Conservation (phyloP, 1,140 invertebrate genomes). For the Yoshiicerus persimilis region DNA sequence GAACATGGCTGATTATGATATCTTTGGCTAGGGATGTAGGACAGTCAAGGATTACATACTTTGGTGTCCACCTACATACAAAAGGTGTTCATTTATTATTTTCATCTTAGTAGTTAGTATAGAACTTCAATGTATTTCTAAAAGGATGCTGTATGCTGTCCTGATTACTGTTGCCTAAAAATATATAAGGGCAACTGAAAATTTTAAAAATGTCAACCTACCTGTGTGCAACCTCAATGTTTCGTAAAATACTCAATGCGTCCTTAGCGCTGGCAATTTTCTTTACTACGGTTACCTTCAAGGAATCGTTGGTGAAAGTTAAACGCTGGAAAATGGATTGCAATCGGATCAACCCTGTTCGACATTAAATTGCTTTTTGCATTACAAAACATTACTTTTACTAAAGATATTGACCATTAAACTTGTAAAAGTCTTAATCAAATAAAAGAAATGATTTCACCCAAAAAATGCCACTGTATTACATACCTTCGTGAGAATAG, state of each 20-base stretch:
- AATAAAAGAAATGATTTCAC: not conserved
- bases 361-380: too few relatives aligned
- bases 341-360: slow-evolving; percentile 78
- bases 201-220: not conserved
- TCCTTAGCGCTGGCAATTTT: slow-evolving; percentile 41
- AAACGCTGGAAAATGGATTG: slow-evolving; percentile 88
- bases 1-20: slow-evolving; percentile 56
- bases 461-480: not conserved
- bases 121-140: too few relatives aligned
- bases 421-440: too few relatives aligned
- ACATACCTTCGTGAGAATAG: slow-evolving; percentile 58
- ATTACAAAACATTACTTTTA: too few relatives aligned
- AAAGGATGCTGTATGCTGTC: too few relatives aligned
- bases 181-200: not conserved
- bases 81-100: not conserved
- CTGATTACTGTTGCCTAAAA: too few relatives aligned
- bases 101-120: too few relatives aligned
- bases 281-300: slow-evolving; percentile 67
- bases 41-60: slow-evolving; percentile 57
- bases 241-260: slow-evolving; percentile 44
- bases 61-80: slow-evolving; percentile 47
- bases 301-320: slow-evolving; percentile 72
- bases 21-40: slow-evolving; percentile 53
- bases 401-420: too few relatives aligned
- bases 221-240: slow-evolving; percentile 44